phyloP scores from a whole-genome alignment of 1,140 invertebrate genomes.

The Notospermus geniculatus region DNA sequence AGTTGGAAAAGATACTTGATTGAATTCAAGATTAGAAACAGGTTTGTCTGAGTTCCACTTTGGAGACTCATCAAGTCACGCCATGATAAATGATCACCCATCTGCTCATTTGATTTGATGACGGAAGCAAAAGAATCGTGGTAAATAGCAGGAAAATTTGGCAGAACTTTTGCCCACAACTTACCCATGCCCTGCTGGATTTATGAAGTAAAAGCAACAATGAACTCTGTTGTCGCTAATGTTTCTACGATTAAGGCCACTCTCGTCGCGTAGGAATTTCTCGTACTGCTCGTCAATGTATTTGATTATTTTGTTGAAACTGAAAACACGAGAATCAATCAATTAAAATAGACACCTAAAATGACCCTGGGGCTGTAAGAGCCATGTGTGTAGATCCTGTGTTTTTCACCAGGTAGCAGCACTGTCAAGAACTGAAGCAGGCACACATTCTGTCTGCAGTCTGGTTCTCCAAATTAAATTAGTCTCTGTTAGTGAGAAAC shows the following conservation, averaged over 20 bases:
- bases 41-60: too few species aligned
- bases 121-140: not conserved
- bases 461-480: too few species aligned
- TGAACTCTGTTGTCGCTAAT: conserved; percentile 57
- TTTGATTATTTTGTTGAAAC: conserved; percentile 51
- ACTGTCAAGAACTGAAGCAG: too few species aligned
- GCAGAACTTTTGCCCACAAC: conserved; percentile 12
- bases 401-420: not conserved
- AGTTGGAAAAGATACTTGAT: conserved; percentile 11
- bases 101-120: too few species aligned
- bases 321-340: conserved; percentile 27
- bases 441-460: too few species aligned
- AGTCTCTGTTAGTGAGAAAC: too few species aligned
- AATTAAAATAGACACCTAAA: not conserved
- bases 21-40: too few species aligned
- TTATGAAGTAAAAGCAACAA: conserved; percentile 57
- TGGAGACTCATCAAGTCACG: too few species aligned
- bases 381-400: not conserved
- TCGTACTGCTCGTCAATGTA: conserved; percentile 57
- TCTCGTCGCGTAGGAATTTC: conserved; percentile 54
- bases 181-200: conserved; percentile 59
- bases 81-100: too few species aligned
- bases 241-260: conserved; percentile 54
- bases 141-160: not conserved
- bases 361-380: not conserved